Evolutionary conservation across 2,888 invertebrate genomes (phyloP), one percentile per base, ranked within the genome.

Genomic region (Drosophila prostipennis): DNA sequence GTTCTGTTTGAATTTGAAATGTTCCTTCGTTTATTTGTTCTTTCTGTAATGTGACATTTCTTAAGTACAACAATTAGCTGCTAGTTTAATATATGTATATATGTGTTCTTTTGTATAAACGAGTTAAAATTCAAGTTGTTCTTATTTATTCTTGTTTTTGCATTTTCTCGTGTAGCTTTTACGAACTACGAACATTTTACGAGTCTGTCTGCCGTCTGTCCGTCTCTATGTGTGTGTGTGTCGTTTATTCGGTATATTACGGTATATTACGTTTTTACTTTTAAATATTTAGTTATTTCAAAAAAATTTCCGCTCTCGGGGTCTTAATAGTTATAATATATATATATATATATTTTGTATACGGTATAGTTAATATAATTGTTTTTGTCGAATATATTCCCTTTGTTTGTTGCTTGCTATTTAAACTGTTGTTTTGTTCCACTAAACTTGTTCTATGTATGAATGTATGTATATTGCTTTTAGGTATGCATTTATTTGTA

Each of bases 51-150:
- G 82, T 81, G 81, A 85, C 72, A 65, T 69, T 69, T 48, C 76
- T 81, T 81, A 59, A 76, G 78, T 81, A 81, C 88, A 81, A 85
- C 87, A 81, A 74, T 87, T 86, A 80, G 80, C 78, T 80, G 80
- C 69, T 80, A 74, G 54, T 65, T 45, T 53, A 69, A 69, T 57
- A 68, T 67, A 67, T 65, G 46, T 64, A 58, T 64, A 52, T 77
- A 67, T 60, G 48, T 64, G 40, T 64, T 23, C 56, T 26, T 58
- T 65, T 81, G 79, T 80, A 80, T 81, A 80, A 78, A 80, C 79
- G 81, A 84, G 80, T 80, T 80, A 71, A 84, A 80, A 78, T 84
- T 76, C 85, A 80, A 80, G 71, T 45, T 49, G 26, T 64, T 57
- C 59, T 52, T 56, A 54, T 52, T 59, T 36, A 48, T 70, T 56